Conservation (phyloP, 2,113 vertebrate genomes). For the Formicarius rufipectus region DNA sequence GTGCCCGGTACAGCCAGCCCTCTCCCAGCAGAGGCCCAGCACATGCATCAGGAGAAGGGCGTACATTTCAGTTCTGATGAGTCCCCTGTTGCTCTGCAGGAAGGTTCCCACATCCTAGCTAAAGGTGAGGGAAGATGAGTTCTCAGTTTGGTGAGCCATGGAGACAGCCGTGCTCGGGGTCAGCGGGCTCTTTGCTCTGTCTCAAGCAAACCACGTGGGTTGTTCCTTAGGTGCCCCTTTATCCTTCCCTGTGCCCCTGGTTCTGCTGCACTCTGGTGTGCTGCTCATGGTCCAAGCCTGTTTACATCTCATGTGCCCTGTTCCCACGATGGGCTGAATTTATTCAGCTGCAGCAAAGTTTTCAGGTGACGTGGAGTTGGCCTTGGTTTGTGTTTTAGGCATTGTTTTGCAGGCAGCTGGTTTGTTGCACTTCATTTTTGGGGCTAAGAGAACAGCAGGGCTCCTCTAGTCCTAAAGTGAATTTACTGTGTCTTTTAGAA, state of each 20-base stretch:
- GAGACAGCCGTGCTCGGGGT: neutral
- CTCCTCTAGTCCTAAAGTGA: neutral
- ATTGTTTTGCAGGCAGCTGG: fast-evolving
- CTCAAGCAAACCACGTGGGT: neutral
- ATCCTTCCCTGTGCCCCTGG: neutral
- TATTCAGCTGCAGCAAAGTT: fast-evolving
- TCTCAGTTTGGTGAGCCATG: neutral
- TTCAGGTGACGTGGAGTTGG: neutral
- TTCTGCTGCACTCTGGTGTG: neutral
- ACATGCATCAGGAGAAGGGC: neutral
- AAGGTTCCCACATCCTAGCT: neutral
- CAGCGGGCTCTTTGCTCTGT: neutral
- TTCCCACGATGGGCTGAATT: neutral
- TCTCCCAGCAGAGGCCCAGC: neutral
- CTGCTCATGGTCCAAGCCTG: neutral
- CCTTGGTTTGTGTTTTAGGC: neutral
- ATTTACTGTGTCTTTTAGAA: neutral
- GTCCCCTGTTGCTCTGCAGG: neutral
- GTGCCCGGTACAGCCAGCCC: fast-evolving
- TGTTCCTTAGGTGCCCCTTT: neutral
- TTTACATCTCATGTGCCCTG: neutral
- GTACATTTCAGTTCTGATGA: neutral
- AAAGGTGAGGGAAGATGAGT: neutral
- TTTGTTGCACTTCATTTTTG: neutral
- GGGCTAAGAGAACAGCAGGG: neutral